These are phyloP conservation scores for Lobophora halterata DNA, from an alignment of 2,888 invertebrate genomes.

Conservation along the genomic window DNA sequence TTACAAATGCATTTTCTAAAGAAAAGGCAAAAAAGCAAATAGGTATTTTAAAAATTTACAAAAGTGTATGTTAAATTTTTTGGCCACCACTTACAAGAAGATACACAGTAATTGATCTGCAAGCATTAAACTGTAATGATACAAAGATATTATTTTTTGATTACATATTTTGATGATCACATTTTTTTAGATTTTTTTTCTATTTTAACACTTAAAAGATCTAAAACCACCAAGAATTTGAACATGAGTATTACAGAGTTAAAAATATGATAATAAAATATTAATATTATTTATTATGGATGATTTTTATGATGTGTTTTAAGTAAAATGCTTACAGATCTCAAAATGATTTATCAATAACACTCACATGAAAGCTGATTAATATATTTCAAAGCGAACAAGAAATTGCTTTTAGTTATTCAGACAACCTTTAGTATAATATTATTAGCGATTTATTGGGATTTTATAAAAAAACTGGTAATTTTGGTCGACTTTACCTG, in stretches of 20 bases:
- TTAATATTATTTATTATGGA: no score
- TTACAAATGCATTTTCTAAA: neutral
- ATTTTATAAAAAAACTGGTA: conserved; percentile 37
- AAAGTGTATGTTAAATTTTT: conserved; percentile 14
- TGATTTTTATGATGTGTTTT: conserved; percentile 1
- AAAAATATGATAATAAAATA: no score
- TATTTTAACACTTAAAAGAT: no score
- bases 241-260: neutral
- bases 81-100: conserved; percentile 54
- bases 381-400: conserved; percentile 60
- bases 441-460: conserved; percentile 22
- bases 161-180: neutral
- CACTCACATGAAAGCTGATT: conserved; percentile 70
- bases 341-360: conserved; percentile 44
- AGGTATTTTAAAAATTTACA: neutral
- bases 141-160: neutral
- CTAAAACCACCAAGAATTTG: conserved; percentile 14
- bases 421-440: conserved; percentile 57
- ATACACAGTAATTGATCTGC: conserved; percentile 28
- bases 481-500: conserved; percentile 30
- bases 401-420: conserved; percentile 62
- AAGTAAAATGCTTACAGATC: conserved; percentile 54
- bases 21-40: conserved; percentile 5
- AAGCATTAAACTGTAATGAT: conserved; percentile 27
- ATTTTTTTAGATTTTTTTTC: neutral